Base-by-base conservation (phyloP, 2,797 vertebrate genomes). In the Hapalemur alaotrensis region DNA sequence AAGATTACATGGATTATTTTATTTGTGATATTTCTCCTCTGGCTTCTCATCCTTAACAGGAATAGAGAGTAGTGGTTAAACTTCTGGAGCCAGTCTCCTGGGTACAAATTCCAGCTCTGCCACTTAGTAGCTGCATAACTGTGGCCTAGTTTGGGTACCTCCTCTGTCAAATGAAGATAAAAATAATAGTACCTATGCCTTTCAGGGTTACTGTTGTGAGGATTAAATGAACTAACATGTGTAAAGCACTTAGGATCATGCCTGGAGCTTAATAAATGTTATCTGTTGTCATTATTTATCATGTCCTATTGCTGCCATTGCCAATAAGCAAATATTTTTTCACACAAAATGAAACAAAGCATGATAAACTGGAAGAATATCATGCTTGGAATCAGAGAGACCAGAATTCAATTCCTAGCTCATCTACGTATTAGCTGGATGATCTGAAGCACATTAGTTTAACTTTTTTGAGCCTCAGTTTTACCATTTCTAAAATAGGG, bases 321-420 rank as follows among this genome's bases (percentile, higher is more conserved):
- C 76, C 41, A 83, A 79, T n/a, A 59, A 50, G 28, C 57, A 87
- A 35, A 17, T 22, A 38, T 92, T 69, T 69, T 70, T 80, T 52
- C 14, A 78, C 61, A 86, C 38, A 94, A 72, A 90, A 93, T 65
- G 52, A 96, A 46, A 81, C 15, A 79, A 84, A 83, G 54, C 69
- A 84, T 70, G 22, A 35, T 61, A 89, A 83, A 81, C 7, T 63
- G 22, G 57, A 35, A 88, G 9, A 89, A 1, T 46, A 63, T 41
- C n/a, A 59, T 35, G 61, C 67, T 95, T 81, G 76, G 50, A 82
- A 84, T 35, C 46, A 89, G 14, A 59, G 20, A 95, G 25, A 75
- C 18, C 59, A 48, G 61, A 67, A 28, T 75, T 92, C 54, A 83
- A 72, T 80, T 93, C 17, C 63, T 89, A 41, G 48, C 22, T 82